A percentile compares a stretch with the other conserved stretches of the same genome.
Conservation (phyloP, 2,888 invertebrate genomes). For the Phrixothrix hirtus region DNA sequence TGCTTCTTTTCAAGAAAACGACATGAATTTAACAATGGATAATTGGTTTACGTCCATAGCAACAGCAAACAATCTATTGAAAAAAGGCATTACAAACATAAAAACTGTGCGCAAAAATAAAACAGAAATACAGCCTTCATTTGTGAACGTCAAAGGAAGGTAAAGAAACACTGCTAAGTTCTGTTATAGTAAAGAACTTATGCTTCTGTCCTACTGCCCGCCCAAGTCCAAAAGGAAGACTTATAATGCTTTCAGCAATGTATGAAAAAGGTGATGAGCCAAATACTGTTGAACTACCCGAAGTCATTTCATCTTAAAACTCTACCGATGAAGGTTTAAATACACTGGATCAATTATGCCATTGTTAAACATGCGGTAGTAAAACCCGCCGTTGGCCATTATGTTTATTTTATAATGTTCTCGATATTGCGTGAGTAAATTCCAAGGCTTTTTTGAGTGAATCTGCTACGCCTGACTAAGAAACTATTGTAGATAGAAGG, state of each 20-base stretch:
- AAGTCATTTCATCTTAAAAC: constrained; percentile 15
- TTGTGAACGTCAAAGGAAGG: constrained; percentile 13
- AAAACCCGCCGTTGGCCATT: constrained; percentile 13
- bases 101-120: constrained; percentile 16
- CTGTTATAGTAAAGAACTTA: too few species aligned
- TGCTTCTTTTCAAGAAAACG: too few species aligned
- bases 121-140: constrained; percentile 13
- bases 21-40: too few species aligned
- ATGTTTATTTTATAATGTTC: constrained; percentile 12
- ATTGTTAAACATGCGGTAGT: constrained; percentile 5
- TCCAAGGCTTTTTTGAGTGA: constrained; percentile 13
- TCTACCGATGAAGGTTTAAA: constrained; percentile 12
- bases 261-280: constrained; percentile 19
- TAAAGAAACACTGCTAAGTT: constrained; percentile 15
- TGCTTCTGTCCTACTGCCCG: constrained; percentile 14
- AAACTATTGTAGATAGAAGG: constrained; percentile 11
- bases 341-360: constrained; percentile 6
- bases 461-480: constrained; percentile 12
- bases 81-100: constrained; percentile 9
- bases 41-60: constrained; percentile 1
- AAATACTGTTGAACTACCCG: constrained; percentile 13
- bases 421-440: constrained; percentile 16
- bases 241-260: too few species aligned
- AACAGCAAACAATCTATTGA: constrained; percentile 4
- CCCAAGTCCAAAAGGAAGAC: too few species aligned